A percentile compares a stretch with the other conserved stretches of the same genome.
phyloP scores from a whole-genome alignment of 2,113 vertebrate species.

The Australoheros scitulus region DNA sequence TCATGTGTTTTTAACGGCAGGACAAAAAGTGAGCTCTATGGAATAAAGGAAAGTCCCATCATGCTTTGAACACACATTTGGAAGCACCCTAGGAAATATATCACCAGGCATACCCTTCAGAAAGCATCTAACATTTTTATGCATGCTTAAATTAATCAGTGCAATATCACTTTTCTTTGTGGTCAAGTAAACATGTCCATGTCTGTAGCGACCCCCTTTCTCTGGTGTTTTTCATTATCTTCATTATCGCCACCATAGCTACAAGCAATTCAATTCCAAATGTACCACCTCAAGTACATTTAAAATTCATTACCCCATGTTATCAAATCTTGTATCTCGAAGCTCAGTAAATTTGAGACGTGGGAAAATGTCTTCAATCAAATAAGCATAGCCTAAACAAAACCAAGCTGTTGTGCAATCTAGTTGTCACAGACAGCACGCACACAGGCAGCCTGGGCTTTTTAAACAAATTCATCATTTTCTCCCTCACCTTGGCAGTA shows the following conservation, averaged over 20 bases:
- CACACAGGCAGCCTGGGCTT: conserved; percentile 30
- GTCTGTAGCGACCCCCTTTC: neutral
- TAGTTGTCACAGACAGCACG: conserved; percentile 10
- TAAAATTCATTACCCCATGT: conserved; percentile 28
- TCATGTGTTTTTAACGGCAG: neutral
- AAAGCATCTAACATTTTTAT: neutral
- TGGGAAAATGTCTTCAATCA: conserved; percentile 51
- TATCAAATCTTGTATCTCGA: conserved; percentile 60
- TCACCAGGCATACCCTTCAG: neutral
- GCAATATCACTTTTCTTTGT: conserved; percentile 1
- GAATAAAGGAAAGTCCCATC: neutral
- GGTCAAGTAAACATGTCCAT: neutral
- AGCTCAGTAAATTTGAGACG: conserved; percentile 51
- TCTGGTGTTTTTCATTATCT: conserved; percentile 13
- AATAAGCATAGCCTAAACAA: conserved; percentile 57
- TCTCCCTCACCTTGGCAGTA: conserved; percentile 70
- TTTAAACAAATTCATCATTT: conserved; percentile 70
- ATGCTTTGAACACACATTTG: neutral
- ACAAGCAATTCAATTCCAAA: conserved; percentile 56
- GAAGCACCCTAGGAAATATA: neutral
- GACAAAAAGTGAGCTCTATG: neutral
- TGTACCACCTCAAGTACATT: conserved; percentile 15
- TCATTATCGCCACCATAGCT: neutral
- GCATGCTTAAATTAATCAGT: conserved; percentile 22
- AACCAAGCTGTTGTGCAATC: conserved; percentile 48